A percentile compares a stretch with the other conserved stretches of the same genome.
phyloP scores from a whole-genome alignment of 2,888 invertebrate species.

The Nebria brevicollis region DNA sequence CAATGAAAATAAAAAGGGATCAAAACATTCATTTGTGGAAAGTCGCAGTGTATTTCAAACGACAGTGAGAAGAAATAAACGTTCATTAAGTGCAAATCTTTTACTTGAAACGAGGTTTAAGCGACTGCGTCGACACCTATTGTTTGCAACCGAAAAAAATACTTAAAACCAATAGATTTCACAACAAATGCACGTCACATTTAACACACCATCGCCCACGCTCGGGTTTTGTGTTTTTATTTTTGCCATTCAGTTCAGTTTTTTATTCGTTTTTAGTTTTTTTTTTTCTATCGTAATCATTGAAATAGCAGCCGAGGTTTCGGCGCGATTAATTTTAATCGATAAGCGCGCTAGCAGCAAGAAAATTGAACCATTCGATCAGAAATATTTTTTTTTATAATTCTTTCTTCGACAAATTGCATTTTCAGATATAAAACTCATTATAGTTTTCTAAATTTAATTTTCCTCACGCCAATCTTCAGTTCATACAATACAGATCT shows the following conservation, averaged over 20 bases:
- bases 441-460: background rate
- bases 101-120: slow-evolving; percentile 19
- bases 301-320: slow-evolving; percentile 50
- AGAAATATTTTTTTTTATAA: slow-evolving; percentile 40
- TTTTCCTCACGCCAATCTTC: background rate
- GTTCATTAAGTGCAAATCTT: slow-evolving; percentile 35
- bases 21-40: background rate
- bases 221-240: slow-evolving; percentile 18
- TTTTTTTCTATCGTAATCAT: slow-evolving; percentile 41
- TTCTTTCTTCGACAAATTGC: slow-evolving; percentile 41
- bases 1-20: background rate
- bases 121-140: slow-evolving; percentile 11
- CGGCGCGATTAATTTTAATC: slow-evolving; percentile 53
- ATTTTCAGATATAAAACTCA: slow-evolving; percentile 39
- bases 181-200: slow-evolving; percentile 26
- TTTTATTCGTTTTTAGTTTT: background rate
- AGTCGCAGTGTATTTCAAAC: background rate
- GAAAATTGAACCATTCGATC: slow-evolving; percentile 40
- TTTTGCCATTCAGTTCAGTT: background rate
- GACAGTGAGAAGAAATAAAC: background rate
- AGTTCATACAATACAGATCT: background rate
- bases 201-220: slow-evolving; percentile 38
- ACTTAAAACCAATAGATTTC: slow-evolving; percentile 43
- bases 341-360: slow-evolving; percentile 47
- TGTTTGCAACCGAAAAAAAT: slow-evolving; percentile 41